Evolutionary conservation across 2,113 vertebrate genomes (phyloP).

Genomic region (Tylochromis polylepis): DNA sequence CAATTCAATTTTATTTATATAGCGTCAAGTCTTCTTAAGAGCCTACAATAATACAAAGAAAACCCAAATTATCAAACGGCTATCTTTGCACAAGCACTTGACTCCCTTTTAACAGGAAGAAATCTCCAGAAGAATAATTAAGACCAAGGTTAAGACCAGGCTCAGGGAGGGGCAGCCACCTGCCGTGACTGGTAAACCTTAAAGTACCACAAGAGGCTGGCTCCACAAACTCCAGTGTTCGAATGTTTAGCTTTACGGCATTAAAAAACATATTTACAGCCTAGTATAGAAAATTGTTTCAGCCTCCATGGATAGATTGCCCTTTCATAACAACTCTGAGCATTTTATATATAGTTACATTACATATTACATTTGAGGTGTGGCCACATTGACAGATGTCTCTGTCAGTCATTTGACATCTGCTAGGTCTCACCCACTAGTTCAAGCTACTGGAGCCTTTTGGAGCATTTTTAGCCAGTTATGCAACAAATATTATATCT

Average conservation of each 20-base stretch:
- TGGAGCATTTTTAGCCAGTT: background rate
- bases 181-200: background rate
- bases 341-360: background rate
- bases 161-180: background rate
- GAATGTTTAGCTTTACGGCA: fast-evolving
- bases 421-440: background rate
- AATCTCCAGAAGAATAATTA: fast-evolving
- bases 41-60: background rate
- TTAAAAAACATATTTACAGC: background rate
- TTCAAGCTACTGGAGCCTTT: background rate
- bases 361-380: background rate
- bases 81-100: background rate
- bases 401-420: background rate
- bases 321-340: background rate
- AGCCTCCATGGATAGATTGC: background rate
- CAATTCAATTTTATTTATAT: background rate
- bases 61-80: background rate
- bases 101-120: background rate
- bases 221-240: background rate
- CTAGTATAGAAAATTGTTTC: background rate
- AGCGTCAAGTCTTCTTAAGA: fast-evolving
- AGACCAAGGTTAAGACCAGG: too few species aligned
- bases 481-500: background rate
- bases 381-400: background rate
- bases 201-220: background rate